Base-by-base conservation (phyloP, 2,113 vertebrate genomes). In the Plectropomus leopardus region DNA sequence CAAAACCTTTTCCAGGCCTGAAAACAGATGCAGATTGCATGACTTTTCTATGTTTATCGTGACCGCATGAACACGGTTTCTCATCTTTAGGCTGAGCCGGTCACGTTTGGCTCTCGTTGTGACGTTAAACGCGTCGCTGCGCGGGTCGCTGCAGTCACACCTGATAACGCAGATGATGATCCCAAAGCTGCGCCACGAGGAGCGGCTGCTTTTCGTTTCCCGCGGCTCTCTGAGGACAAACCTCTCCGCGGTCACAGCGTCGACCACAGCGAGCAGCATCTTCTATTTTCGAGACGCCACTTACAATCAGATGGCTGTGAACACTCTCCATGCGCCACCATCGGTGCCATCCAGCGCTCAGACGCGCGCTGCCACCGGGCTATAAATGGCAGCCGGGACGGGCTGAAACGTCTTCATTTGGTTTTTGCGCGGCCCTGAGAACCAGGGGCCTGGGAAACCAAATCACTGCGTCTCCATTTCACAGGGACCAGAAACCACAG, bases 401-500 rank as follows among this genome's bases (percentile, higher is more conserved):
- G 76, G 73, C 74, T 73, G 67, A 89, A 89, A 90, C 67, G 44
- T 92, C 91, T 92, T 93, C 82, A 82, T 91, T 85, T 59, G 90
- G 59, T 83, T 90, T 90, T 80, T 82, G 83, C 74, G 72, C 50
- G 76, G 85, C 87, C 88, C 69, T 82, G 82, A 92, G 86, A 91
- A 84, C 84, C 80, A 60, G 48, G 88, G 89, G 79, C 90, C 89
- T 91, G 91, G 88, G 90, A 95, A 92, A 91, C 80, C 82, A 72
- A 92, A 92, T 90, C 85, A 90, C 65, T 72, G 86, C 91, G 90
- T 90, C 91, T 90, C 88, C 67, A 91, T 93, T 94, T 94, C 88
- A 92, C 90, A 89, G 86, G 83, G 85, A 92, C 82, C 58, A 91
- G 84, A 91, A 94, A 93, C 91, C 89, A 73, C 91, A 92, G 84